Percentiles rank a stretch among this genome's conserved stretches.
These are phyloP conservation scores for Micronisus gabar DNA, from an alignment of 2,113 vertebrate genomes.

Conservation along the genomic window DNA sequence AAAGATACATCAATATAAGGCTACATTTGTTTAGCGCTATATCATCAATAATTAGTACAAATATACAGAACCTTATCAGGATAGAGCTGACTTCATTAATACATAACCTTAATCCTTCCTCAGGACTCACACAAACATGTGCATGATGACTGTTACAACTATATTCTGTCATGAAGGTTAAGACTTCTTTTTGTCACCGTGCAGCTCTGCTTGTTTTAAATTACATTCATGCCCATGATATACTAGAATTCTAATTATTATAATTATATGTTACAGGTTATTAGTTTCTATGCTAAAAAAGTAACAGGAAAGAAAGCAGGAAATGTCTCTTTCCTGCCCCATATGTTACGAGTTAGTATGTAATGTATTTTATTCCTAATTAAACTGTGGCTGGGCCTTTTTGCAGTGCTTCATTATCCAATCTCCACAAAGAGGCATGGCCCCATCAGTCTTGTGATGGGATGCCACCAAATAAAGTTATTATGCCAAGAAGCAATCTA, in stretches of 20 bases:
- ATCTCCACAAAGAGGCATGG: not conserved
- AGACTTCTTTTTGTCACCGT: not conserved
- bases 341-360: not conserved
- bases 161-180: not conserved
- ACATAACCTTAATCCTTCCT: not conserved
- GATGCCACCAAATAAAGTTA: conserved; percentile 23
- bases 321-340: not conserved
- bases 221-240: not conserved
- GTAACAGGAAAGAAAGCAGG: not conserved
- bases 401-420: not conserved
- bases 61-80: not conserved
- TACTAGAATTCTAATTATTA: not conserved
- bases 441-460: not conserved
- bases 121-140: not conserved
- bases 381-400: not conserved
- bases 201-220: not conserved
- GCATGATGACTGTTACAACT: not conserved
- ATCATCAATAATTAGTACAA: not conserved
- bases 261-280: not conserved
- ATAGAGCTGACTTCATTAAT: not conserved
- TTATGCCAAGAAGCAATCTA: conserved; percentile 2
- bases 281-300: not conserved
- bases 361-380: conserved; percentile 6
- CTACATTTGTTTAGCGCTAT: not conserved
- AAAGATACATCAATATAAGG: not conserved